phyloP scores from a whole-genome alignment of 2,797 vertebrate genomes.

The Sebastes miniatus region DNA sequence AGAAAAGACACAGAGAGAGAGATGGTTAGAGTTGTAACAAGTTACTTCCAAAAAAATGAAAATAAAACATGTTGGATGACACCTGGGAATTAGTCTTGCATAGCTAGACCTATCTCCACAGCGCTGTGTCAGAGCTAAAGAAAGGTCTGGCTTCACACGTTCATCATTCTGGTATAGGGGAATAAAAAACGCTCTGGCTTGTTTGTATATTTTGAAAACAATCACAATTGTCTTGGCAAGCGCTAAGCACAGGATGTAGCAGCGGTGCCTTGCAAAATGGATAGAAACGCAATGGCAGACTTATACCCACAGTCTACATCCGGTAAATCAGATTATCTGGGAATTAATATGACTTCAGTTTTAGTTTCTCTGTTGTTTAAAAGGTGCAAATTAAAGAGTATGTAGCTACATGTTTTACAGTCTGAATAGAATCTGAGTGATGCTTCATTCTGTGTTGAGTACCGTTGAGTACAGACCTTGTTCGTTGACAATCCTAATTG shows the following conservation, averaged over 20 bases:
- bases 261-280: neutral
- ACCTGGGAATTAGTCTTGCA: too few relatives aligned
- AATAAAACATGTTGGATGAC: neutral
- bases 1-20: neutral
- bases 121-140: too few relatives aligned
- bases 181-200: neutral
- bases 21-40: neutral
- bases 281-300: neutral
- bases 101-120: too few relatives aligned
- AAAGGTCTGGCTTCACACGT: too few relatives aligned
- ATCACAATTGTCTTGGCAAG: neutral
- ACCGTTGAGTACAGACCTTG: neutral
- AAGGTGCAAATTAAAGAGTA: neutral
- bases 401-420: neutral
- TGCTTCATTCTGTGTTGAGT: neutral
- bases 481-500: neutral
- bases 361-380: neutral
- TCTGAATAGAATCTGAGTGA: neutral
- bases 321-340: neutral
- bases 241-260: neutral
- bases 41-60: neutral
- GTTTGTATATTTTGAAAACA: neutral
- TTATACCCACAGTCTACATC: neutral
- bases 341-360: neutral
- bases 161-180: too few relatives aligned